Percentiles rank a stretch among this genome's conserved stretches.
These are phyloP conservation scores for Prinia subflava DNA, from an alignment of 2,113 vertebrate genomes.

Conservation along the genomic window DNA sequence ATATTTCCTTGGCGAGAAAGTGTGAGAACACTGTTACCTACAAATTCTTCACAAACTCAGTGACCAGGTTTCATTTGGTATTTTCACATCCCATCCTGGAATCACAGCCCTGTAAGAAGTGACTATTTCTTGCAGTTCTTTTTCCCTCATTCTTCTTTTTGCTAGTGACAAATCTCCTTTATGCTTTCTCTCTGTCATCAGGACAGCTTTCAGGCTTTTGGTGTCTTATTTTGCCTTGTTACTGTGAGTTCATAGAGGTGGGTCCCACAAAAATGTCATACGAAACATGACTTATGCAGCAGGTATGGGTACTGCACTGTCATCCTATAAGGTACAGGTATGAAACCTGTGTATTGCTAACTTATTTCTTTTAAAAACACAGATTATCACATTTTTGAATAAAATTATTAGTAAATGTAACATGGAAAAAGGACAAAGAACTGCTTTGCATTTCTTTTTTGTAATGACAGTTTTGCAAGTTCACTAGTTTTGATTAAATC, in stretches of 20 bases:
- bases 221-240: background rate
- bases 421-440: background rate
- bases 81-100: background rate
- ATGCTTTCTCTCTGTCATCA: background rate
- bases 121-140: background rate
- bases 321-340: background rate
- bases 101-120: background rate
- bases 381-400: background rate
- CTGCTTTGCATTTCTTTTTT: background rate
- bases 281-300: background rate
- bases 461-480: background rate
- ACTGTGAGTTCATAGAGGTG: background rate
- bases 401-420: background rate
- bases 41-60: background rate
- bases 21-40: background rate
- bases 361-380: background rate
- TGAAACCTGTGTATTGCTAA: background rate
- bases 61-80: background rate
- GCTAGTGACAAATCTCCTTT: background rate
- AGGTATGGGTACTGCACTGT: background rate
- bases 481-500: background rate
- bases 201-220: background rate
- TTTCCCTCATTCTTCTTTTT: background rate
- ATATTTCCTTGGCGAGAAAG: background rate
- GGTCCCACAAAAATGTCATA: background rate